These are phyloP conservation scores for Empis stercorea DNA, from an alignment of 2,888 invertebrate species.

Conservation along the genomic window DNA sequence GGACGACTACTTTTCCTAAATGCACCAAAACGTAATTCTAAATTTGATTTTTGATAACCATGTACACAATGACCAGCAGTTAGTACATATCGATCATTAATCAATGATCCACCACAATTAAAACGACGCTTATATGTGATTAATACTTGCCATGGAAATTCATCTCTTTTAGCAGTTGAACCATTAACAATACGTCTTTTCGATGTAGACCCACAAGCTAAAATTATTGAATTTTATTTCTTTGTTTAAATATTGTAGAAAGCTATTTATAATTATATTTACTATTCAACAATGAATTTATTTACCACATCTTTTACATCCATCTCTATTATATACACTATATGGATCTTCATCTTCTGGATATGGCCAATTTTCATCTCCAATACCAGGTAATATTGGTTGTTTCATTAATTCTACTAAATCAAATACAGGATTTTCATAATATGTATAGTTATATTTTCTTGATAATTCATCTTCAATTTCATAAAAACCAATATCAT, in stretches of 20 bases:
- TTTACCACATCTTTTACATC: not conserved
- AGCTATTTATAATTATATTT: no score
- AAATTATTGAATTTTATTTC: no score
- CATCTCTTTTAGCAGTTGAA: constrained; percentile 4
- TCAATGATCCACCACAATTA: constrained; percentile 63
- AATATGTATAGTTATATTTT: no score
- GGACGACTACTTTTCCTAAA: no score
- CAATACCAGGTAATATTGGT: not conserved
- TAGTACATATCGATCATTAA: constrained; percentile 58
- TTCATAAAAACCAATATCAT: no score
- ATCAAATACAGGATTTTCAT: not conserved
- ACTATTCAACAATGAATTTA: no score
- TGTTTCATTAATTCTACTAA: not conserved
- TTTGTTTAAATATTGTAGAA: no score
- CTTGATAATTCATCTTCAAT: no score
- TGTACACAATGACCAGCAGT: constrained; percentile 61
- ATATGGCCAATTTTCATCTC: not conserved
- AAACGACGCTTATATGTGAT: constrained; percentile 41
- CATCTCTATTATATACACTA: not conserved
- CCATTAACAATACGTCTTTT: constrained; percentile 9
- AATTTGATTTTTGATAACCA: not conserved
- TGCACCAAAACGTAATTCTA: no score
- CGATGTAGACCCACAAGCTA: constrained; percentile 9
- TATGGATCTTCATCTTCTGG: not conserved
- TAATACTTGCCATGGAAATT: constrained; percentile 47